phyloP scores from a whole-genome alignment of 2,888 invertebrate genomes.

The Chaetoderma sp. region DNA sequence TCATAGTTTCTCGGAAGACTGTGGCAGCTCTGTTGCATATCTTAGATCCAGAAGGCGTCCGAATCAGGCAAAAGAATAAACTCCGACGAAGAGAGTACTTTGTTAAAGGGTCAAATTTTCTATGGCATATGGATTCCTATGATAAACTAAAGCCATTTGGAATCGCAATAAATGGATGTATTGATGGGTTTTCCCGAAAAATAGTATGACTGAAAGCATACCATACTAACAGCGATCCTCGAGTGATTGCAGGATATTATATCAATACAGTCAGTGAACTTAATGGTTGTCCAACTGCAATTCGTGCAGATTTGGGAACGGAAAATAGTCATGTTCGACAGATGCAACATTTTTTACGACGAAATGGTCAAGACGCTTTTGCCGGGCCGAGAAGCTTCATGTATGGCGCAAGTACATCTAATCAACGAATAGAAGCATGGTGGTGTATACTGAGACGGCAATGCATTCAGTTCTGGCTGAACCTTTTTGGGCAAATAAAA shows the following conservation, averaged over 20 bases:
- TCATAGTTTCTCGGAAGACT: too few species aligned
- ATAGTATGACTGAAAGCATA: conserved; percentile 32
- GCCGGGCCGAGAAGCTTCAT: too few species aligned
- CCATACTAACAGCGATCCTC: conserved; percentile 30
- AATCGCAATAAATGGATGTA: too few species aligned
- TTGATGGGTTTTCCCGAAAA: conserved; percentile 34
- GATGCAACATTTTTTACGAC: conserved; percentile 9
- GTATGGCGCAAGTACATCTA: too few species aligned
- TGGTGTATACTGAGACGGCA: too few species aligned
- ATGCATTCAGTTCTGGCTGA: too few species aligned
- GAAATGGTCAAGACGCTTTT: background rate
- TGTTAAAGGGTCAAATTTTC: background rate
- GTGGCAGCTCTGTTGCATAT: background rate
- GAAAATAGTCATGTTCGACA: conserved; percentile 9
- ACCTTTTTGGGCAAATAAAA: too few species aligned
- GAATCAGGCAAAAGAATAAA: background rate
- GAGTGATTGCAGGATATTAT: conserved; percentile 13
- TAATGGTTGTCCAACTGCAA: conserved; percentile 3
- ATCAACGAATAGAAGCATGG: too few species aligned
- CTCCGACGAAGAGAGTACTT: background rate
- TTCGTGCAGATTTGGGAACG: conserved; percentile 4
- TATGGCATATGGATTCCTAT: background rate
- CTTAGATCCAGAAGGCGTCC: background rate
- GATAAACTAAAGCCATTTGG: too few species aligned
- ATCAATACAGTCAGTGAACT: background rate